A percentile compares a stretch with the other conserved stretches of the same genome.
Conservation (phyloP, 2,113 vertebrate genomes). For the Manacus vitellinus region DNA sequence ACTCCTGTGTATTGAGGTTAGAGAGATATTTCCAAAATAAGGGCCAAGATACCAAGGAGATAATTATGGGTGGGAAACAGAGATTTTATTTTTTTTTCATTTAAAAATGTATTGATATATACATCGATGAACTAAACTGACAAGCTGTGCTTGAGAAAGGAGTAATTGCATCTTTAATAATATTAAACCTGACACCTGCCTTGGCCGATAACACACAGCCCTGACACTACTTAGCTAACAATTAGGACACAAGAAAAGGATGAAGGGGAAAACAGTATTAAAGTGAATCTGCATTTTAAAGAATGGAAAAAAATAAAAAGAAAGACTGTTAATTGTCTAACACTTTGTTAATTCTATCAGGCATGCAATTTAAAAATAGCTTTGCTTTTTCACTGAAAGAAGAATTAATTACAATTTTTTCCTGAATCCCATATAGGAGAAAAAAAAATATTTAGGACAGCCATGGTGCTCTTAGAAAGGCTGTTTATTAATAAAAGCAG, state of each 20-base stretch:
- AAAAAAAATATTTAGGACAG: background rate
- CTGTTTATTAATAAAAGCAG: constrained; percentile 1
- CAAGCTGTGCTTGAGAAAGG: constrained; percentile 33
- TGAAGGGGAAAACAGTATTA: background rate
- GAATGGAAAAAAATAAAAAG: constrained; percentile 21
- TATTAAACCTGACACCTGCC: constrained; percentile 68
- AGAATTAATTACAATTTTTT: constrained; percentile 34
- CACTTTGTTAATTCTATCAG: constrained; percentile 29
- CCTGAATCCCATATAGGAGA: background rate
- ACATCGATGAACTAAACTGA: constrained; percentile 35
- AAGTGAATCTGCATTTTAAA: constrained; percentile 38
- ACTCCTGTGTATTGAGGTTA: background rate
- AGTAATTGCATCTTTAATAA: constrained; percentile 60
- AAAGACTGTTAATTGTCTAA: constrained; percentile 21
- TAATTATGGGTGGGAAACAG: background rate
- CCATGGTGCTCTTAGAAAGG: background rate
- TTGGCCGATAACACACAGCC: background rate
- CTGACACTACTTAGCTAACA: constrained; percentile 41
- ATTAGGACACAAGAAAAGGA: constrained; percentile 23
- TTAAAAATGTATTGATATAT: constrained; percentile 9
- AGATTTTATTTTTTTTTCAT: background rate
- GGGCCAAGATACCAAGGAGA: background rate
- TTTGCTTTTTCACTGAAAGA: constrained; percentile 43
- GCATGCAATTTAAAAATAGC: constrained; percentile 50
- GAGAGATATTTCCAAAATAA: background rate